Base-by-base conservation (phyloP, 2,113 vertebrate genomes). In the Scopus umbretta region DNA sequence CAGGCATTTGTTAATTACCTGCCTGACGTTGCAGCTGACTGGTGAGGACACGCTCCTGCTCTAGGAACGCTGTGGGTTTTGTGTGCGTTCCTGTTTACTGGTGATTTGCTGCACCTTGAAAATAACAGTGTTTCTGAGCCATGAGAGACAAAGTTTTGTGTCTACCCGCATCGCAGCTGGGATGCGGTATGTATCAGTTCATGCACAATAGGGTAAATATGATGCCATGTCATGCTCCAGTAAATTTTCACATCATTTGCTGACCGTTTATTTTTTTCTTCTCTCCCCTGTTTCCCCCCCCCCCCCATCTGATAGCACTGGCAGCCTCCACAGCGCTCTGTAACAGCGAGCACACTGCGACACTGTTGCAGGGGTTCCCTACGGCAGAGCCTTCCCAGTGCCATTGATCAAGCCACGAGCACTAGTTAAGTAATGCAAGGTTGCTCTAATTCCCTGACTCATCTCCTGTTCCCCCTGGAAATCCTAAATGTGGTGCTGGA, bases 381-480 rank as follows among this genome's bases (percentile, higher is more conserved):
- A 96, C 88, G 82, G 92, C 92, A 95, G 82, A 92, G 81, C 93
- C 86, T 92, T 94, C 94, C 94, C 84, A 70, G 74, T 76, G 94
- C 92, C 95, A 96, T 96, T 96, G 95, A 97, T 97, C 96, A 92
- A 95, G 95, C 86, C 91, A 84, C 47, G 34, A 93, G 79, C 75
- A 27, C 90, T 75, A 90, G 94, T 95, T 96, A 94, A 94, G 96
- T 91, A 88, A 95, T 71, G 72, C 94, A 92, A 94, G 93, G 93
- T 96, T 96, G 88, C 88, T 95, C 68, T 92, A 71, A 97, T 96
- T 97, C 96, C 96, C 96, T 97, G 97, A 96, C 94, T 97, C 97
- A 97, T 97, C 97, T 95, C 68, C 94, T 55, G 43, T 72, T 96
- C 89, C 73, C 92, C 67, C 88, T 96, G 91, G 95, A 97, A 97